These are phyloP conservation scores for Rosalia funebris DNA, from an alignment of 2,888 invertebrate species.

Conservation along the genomic window DNA sequence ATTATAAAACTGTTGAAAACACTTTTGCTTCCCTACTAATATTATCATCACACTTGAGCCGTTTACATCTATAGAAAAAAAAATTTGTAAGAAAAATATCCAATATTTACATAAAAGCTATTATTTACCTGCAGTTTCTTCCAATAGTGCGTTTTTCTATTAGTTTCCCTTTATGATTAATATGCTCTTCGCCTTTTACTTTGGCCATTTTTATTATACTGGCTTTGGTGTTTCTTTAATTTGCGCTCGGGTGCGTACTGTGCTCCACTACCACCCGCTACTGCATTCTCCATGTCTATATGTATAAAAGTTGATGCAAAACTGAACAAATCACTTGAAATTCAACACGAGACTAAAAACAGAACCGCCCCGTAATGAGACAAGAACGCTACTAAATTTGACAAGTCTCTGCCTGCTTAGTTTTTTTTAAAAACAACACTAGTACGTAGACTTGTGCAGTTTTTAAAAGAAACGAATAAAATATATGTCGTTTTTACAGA, in stretches of 20 bases:
- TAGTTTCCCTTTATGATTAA: constrained; percentile 21
- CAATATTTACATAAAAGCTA: constrained; percentile 19
- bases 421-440: constrained; percentile 22
- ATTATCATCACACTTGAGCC: constrained; percentile 14
- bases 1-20: constrained; percentile 22
- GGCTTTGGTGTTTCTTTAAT: constrained; percentile 11
- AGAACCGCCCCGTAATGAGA: not conserved
- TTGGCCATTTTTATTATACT: constrained; percentile 24
- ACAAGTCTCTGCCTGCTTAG: constrained; percentile 14
- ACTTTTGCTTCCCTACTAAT: constrained; percentile 19
- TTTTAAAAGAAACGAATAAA: constrained; percentile 7
- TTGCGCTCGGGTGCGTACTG: constrained; percentile 23
- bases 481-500: constrained; percentile 9
- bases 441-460: constrained; percentile 12
- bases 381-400: constrained; percentile 10
- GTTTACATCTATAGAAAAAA: constrained; percentile 6
- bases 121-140: constrained; percentile 24
- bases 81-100: not conserved
- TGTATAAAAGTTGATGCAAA: not conserved
- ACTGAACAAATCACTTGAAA: constrained; percentile 2
- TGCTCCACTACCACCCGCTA: constrained; percentile 3
- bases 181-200: constrained; percentile 22
- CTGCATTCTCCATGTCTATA: constrained; percentile 1
- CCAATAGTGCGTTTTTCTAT: constrained; percentile 7
- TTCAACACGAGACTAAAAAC: constrained; percentile 16